phyloP scores from a whole-genome alignment of 2,888 invertebrate genomes.

The Prenolepis imparis region DNA sequence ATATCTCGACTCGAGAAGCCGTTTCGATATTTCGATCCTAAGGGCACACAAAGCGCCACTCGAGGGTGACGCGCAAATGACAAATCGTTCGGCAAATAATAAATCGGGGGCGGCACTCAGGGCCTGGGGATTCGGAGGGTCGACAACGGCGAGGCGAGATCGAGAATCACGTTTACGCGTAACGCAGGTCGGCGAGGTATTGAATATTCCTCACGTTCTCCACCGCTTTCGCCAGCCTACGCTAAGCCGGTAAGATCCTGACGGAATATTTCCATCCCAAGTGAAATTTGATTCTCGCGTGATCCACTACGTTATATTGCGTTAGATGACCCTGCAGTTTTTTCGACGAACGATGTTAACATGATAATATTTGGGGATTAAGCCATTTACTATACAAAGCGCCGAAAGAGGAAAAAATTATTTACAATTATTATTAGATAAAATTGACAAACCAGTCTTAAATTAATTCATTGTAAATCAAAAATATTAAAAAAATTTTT shows the following conservation, averaged over 20 bases:
- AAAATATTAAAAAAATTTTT: too few relatives aligned
- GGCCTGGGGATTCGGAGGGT: slow-evolving; percentile 55
- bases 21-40: slow-evolving; percentile 69
- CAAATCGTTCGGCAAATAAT: slow-evolving; percentile 79
- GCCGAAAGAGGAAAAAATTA: not conserved
- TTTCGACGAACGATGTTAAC: not conserved
- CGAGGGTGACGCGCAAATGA: slow-evolving; percentile 75
- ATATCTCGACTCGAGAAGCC: slow-evolving; percentile 43
- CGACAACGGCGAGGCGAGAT: slow-evolving; percentile 30
- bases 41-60: slow-evolving; percentile 67
- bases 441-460: not conserved
- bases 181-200: slow-evolving; percentile 63
- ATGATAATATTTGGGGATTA: not conserved
- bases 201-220: slow-evolving; percentile 60
- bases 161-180: slow-evolving; percentile 60
- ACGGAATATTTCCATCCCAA: slow-evolving; percentile 46
- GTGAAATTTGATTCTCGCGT: slow-evolving; percentile 9
- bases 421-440: not conserved
- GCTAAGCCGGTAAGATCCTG: slow-evolving; percentile 41
- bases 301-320: slow-evolving; percentile 2
- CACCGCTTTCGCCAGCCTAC: slow-evolving; percentile 37
- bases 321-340: not conserved
- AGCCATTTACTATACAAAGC: not conserved
- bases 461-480: not conserved
- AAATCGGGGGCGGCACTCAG: slow-evolving; percentile 70